Base-by-base conservation (phyloP, 2,113 vertebrate genomes). In the Syrmaticus mikado region DNA sequence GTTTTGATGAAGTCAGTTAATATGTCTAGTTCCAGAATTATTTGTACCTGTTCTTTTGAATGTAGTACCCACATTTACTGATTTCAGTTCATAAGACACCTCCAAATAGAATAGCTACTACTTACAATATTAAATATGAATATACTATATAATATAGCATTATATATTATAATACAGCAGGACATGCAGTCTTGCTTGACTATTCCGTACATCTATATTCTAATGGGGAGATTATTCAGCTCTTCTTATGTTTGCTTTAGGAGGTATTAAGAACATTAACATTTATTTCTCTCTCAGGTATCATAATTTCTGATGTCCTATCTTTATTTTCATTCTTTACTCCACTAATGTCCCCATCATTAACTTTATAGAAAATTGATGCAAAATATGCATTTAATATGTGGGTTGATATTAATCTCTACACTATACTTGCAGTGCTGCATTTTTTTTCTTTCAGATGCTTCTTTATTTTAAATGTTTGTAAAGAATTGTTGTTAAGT, bases 261-360 rank as follows among this genome's bases (percentile, higher is more conserved):
- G 82, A 86, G 21, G 57, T 91, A 71, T 89, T 91, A 82, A 84
- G 65, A 27, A 84, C 64, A 28, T 89, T 94, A 94, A 60, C 61
- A 58, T 81, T 89, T 94, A 81, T 84, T 87, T 89, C 55, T 81
- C 68, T 62, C 89, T 78, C 4, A 40, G 32, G 36, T 66, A 18
- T 74, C 41, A 24, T 94, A 74, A 89, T 84, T 92, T 89, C 70
- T 84, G 45, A 78, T 67, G 13, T 28, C 64, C 13, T 81, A 24
- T 20, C 14, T 66, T 89, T 8, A 34, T 50, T 92, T 92, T 86
- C 43, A 16, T 8, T 91, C 15, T 50, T 77, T 87, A 71, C 4
- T 86, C 38, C 27, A 53, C 20, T 68, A 40, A 66, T 70, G 11
- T 71, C 22, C 60, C 76, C 13, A 66, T 70, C 30, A 66, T 78